phyloP scores from a whole-genome alignment of 2,797 vertebrate genomes.

The Cirrhinus molitorella region DNA sequence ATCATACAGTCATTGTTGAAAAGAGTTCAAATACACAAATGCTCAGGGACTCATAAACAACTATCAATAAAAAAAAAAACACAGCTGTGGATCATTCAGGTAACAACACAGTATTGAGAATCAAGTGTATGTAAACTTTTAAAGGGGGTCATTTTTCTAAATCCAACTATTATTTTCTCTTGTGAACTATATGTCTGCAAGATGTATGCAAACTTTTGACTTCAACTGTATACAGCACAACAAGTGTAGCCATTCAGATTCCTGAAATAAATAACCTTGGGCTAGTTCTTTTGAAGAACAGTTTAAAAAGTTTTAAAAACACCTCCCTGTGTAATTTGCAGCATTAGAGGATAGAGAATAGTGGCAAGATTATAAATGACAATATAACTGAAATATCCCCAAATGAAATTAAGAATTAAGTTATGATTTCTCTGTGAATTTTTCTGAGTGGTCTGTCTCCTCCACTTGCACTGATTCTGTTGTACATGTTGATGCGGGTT shows the following conservation, averaged over 20 bases:
- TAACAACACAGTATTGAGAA: no score
- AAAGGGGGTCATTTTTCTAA: no score
- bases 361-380: neutral
- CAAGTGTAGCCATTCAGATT: neutral
- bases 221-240: neutral
- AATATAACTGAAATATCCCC: neutral
- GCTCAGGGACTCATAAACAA: no score
- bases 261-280: neutral
- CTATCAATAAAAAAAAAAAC: no score
- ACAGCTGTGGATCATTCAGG: no score
- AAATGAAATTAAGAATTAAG: neutral
- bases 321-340: neutral
- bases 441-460: neutral
- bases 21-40: no score
- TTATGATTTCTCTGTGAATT: neutral
- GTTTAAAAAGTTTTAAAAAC: neutral
- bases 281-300: neutral
- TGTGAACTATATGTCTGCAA: no score
- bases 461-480: neutral
- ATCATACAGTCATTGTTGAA: no score
- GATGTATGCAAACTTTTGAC: no score
- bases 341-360: neutral
- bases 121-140: no score
- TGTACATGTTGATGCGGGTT: slow-evolving; percentile 24
- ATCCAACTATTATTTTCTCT: no score